Evolutionary conservation across 2,113 vertebrate species (phyloP), one percentile per base, ranked within the genome.

Genomic region (Python bivittatus): DNA sequence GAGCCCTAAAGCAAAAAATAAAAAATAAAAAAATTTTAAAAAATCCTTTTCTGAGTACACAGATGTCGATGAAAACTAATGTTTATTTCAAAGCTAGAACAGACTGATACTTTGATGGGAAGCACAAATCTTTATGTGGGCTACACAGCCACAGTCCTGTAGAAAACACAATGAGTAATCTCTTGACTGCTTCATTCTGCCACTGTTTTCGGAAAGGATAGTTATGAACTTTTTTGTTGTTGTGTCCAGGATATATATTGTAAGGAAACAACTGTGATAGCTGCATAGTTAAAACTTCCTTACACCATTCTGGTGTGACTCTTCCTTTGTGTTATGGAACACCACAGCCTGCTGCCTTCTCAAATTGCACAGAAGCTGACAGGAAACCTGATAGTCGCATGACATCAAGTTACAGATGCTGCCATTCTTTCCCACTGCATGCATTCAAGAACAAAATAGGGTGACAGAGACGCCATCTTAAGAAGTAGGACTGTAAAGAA

Each of bases 1-100:
- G 98, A 97, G 98, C 98, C 99, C 98, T 96, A 97, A 93, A 97
- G 98, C 98, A 96, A 97, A 96, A 96, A 42, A 6, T 13, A 60
- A 88, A 58, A 33, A 48, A 3, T 6, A 48, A 48, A 48, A 48
- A 3, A 48, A 48, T n/a, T n/a, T n/a, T n/a, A 48, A 48, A 3
- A 48, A 48, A 48, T 6, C 48, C 48, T 96, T 95, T 87, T 91
- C 92, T 94, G 89, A 94, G 95, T 96, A 91, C 95, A 94, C 88
- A 89, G 93, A 92, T 84, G 91, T 85, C 84, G 92, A 83, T 96
- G 86, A 94, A 88, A 94, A 58, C 79, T 44, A 93, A 42, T 92
- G 90, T 68, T 48, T 84, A 33, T 90, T 95, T 91, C 0, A 0
- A 58, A 79, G 68, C 22, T 84, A 91, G 61, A 90, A 20, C 11